Percentiles rank a stretch among this genome's conserved stretches.
Conservation (phyloP, 2,113 vertebrate species). For the Etia nguti region DNA sequence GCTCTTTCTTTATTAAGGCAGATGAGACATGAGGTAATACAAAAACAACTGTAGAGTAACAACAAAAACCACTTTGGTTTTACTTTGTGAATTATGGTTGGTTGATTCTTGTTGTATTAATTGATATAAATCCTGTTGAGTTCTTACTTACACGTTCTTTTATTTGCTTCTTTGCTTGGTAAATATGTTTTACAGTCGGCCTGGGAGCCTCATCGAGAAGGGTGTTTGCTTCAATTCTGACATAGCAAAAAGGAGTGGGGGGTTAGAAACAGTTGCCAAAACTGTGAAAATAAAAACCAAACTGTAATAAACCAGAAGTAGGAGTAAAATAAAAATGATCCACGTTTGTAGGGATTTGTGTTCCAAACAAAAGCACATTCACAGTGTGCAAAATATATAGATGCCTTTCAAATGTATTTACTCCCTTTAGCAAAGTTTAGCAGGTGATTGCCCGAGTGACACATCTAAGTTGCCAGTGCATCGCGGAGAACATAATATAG, state of each 20-base stretch:
- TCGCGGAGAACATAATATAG: background rate
- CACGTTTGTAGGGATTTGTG: background rate
- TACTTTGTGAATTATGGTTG: background rate
- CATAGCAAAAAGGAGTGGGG: background rate
- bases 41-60: background rate
- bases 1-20: background rate
- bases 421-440: background rate
- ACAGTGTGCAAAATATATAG: background rate
- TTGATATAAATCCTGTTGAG: background rate
- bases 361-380: rapidly evolving
- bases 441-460: background rate
- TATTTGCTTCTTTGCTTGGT: background rate
- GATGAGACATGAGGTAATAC: background rate
- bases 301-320: background rate
- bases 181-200: background rate
- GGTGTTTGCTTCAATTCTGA: background rate
- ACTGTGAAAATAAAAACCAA: background rate
- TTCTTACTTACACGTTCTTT: rapidly evolving
- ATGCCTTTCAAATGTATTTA: background rate
- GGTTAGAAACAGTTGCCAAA: background rate
- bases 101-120: background rate
- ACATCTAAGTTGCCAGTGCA: background rate
- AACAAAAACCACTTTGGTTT: background rate
- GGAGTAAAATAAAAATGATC: background rate
- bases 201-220: background rate